A percentile compares a stretch with the other conserved stretches of the same genome.
These are phyloP conservation scores for Heliconius eleuchia DNA, from an alignment of 1,140 invertebrate genomes.

Conservation along the genomic window DNA sequence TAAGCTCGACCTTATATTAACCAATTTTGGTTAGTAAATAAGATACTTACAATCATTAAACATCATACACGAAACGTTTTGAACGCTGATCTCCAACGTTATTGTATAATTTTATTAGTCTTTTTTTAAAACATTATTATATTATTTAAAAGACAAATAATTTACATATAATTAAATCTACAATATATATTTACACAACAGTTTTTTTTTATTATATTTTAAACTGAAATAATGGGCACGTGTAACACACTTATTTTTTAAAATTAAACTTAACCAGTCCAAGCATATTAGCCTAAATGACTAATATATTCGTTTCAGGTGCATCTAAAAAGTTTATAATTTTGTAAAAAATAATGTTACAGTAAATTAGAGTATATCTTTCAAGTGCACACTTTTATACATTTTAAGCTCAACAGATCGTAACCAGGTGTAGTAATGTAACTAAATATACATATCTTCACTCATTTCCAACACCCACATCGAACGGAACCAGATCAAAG, in stretches of 20 bases:
- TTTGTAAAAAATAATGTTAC: not conserved
- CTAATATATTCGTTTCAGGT: not conserved
- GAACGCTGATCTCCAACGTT: too few relatives aligned
- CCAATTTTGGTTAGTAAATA: not conserved
- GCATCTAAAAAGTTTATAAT: not conserved
- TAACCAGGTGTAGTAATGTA: slow-evolving; percentile 38
- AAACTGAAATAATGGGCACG: not conserved
- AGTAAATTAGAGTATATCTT: slow-evolving; percentile 4
- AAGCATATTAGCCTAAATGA: not conserved
- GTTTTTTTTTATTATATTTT: not conserved
- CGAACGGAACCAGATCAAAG: slow-evolving; percentile 66
- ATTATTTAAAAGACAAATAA: too few relatives aligned
- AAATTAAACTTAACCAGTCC: not conserved
- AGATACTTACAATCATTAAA: not conserved
- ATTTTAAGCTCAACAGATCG: slow-evolving; percentile 27
- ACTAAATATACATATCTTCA: slow-evolving; percentile 43
- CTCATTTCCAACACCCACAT: slow-evolving; percentile 68
- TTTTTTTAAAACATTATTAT: too few relatives aligned
- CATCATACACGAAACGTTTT: not conserved
- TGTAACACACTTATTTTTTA: not conserved
- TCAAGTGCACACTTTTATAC: slow-evolving; percentile 40
- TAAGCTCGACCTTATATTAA: slow-evolving; percentile 43
- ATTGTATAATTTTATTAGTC: too few relatives aligned
- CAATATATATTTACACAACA: too few relatives aligned
- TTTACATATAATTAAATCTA: too few relatives aligned